Percentiles rank a stretch among this genome's conserved stretches.
These are phyloP conservation scores for Rhombomys opimus DNA, from an alignment of 2,113 vertebrate genomes.

Conservation along the genomic window DNA sequence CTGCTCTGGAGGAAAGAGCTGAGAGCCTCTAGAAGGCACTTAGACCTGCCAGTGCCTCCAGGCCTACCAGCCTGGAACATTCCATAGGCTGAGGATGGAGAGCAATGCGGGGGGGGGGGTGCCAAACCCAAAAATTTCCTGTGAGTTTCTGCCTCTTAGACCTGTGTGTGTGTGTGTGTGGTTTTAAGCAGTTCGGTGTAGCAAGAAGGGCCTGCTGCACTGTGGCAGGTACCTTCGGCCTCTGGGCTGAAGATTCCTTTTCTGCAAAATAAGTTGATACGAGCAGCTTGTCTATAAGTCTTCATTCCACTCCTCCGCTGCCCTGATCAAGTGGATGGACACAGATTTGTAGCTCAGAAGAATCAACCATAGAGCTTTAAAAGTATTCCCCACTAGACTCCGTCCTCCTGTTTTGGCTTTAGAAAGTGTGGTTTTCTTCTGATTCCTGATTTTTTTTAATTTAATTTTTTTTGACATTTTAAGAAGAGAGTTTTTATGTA, in stretches of 20 bases:
- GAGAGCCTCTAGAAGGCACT: not conserved
- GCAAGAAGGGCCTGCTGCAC: not conserved
- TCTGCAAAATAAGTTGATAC: not conserved
- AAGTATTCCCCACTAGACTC: not conserved
- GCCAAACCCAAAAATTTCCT: not conserved
- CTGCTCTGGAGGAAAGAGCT: not conserved
- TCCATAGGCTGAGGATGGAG: not conserved
- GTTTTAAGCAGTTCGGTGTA: not conserved
- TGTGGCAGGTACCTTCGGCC: not conserved
- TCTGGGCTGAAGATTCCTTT: not conserved
- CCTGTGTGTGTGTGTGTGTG: not conserved
- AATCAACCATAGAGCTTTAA: conserved; percentile 3
- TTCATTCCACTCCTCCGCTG: conserved; percentile 7
- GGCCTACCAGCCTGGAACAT: not conserved
- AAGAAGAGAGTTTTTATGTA: not conserved
- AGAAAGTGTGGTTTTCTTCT: conserved; percentile 6
- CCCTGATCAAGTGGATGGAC: not conserved
- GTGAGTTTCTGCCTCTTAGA: not conserved
- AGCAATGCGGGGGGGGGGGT: too few species aligned
- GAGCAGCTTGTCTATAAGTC: not conserved
- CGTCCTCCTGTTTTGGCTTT: not conserved
- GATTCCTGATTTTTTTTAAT: not conserved
- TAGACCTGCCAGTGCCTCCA: not conserved
- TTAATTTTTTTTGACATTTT: not conserved
- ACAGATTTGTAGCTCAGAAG: conserved; percentile 18